Evolutionary conservation across 2,888 invertebrate species (phyloP).

Genomic region (Didymodactylos carnosus): DNA sequence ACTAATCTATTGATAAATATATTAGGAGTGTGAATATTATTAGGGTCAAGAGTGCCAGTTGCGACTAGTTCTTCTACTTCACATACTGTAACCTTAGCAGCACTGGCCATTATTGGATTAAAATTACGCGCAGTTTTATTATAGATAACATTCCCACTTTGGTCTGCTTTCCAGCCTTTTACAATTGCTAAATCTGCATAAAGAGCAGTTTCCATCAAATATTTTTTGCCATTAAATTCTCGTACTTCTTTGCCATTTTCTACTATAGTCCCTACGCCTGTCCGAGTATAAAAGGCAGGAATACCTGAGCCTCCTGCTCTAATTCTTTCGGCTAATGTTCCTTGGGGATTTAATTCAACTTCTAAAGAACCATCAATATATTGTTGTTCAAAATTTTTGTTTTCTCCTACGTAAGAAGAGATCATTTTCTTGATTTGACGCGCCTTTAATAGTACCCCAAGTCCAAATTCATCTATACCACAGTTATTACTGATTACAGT

Average conservation of each 20-base stretch:
- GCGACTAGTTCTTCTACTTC: slow-evolving; percentile 74
- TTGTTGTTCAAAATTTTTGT: slow-evolving; percentile 84
- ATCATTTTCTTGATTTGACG: slow-evolving; percentile 75
- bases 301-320: slow-evolving; percentile 92
- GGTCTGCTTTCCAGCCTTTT: slow-evolving; percentile 92
- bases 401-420: slow-evolving; percentile 93
- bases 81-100: slow-evolving; percentile 51
- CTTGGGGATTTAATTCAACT: slow-evolving; percentile 65
- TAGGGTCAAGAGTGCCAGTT: slow-evolving; percentile 42
- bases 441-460: slow-evolving; percentile 66
- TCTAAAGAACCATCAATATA: slow-evolving; percentile 78
- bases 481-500: slow-evolving; percentile 92
- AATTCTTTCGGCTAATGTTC: slow-evolving; percentile 80
- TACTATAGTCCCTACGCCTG: slow-evolving; percentile 78
- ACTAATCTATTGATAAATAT: slow-evolving; percentile 75
- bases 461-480: slow-evolving; percentile 77
- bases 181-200: slow-evolving; percentile 83
- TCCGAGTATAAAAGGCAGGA: slow-evolving; percentile 91
- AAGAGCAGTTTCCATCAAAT: slow-evolving; percentile 83
- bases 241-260: slow-evolving; percentile 67
- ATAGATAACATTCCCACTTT: slow-evolving; percentile 66
- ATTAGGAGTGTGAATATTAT: slow-evolving; percentile 64
- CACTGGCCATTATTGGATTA: slow-evolving; percentile 81
- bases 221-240: slow-evolving; percentile 62
- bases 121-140: slow-evolving; percentile 85